Base-by-base conservation (phyloP, 2,888 invertebrate species). In the Psococerastis gibbosa region DNA sequence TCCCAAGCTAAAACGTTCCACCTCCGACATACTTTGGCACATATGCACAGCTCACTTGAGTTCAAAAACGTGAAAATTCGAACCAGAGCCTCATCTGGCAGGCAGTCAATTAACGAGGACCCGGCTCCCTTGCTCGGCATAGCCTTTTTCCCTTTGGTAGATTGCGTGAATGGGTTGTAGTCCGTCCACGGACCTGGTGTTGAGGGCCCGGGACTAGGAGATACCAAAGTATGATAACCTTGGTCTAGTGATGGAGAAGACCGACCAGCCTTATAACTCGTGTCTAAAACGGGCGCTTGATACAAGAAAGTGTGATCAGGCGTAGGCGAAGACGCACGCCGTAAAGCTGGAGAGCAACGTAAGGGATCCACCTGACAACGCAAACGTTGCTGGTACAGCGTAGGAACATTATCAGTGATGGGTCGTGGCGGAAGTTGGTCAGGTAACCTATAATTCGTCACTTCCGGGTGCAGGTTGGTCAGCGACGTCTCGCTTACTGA, bases 1-100 rank as follows among this genome's bases (percentile, higher is more conserved):
- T 77, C 75, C 84, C 84, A 84, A 32, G 76, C 78, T 22, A 83
- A 64, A 49, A 72, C 68, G 61, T 82, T 79, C 62, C 83, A 81
- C 41, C 82, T 66, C 17, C 76, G 65, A 55, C 81, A 82, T 3
- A 83, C 82, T 44, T 78, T 69, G 2, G 77, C 82, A 60, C 78
- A 76, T 58, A 67, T 67, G 57, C 80, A 78, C 52, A 83, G 61
- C 52, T 82, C 78, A 52, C 73, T 71, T 50, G 77, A 78, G 43
- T 72, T 68, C 41, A 84, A 62, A 67, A 74, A 75, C 45, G 72
- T 68, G 53, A 84, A 77, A 46, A 85, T 73, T 54, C 70, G 71
- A 22, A 79, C 58, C 8, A 83, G 63, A 6, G 76, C 59, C 41
- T 77, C 75, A 56, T 84, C 82, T 1, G 73, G 66, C 35, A 81